Percentiles rank a stretch among this genome's conserved stretches.
These are phyloP conservation scores for Flexamia atlantica DNA, from an alignment of 2,888 invertebrate genomes.

Conservation along the genomic window DNA sequence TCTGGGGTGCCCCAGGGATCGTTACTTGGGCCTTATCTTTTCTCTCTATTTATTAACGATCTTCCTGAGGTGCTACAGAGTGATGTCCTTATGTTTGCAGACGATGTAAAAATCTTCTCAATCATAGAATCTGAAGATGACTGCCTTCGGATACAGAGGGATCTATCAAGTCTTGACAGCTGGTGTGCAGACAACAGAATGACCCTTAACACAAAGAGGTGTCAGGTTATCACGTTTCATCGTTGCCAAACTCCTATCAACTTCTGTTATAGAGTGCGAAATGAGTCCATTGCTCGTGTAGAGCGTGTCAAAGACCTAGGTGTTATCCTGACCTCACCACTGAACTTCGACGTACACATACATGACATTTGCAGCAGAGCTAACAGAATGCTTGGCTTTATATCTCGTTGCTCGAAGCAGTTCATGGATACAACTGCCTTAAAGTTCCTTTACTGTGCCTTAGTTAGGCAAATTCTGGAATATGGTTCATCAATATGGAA, in stretches of 20 bases:
- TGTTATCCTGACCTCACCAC: background rate
- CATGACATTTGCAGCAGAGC: background rate
- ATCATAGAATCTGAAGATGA: background rate
- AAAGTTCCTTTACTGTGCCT: constrained; percentile 42
- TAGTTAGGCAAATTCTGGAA: constrained; percentile 26
- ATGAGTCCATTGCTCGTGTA: background rate
- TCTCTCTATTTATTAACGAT: constrained; percentile 28
- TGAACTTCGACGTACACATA: too few species aligned
- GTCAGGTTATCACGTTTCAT: constrained; percentile 19
- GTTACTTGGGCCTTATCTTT: constrained; percentile 7
- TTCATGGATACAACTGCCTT: background rate
- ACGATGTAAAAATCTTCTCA: constrained; percentile 24
- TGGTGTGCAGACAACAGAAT: background rate
- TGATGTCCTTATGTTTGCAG: constrained; percentile 35
- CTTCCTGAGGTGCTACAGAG: background rate
- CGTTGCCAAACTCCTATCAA: background rate
- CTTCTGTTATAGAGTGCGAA: background rate
- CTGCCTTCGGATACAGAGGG: constrained; percentile 2
- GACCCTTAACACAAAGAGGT: background rate
- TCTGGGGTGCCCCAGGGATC: constrained; percentile 11
- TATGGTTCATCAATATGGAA: constrained; percentile 48
- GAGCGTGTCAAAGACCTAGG: constrained; percentile 26
- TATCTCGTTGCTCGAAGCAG: background rate
- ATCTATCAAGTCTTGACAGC: background rate
- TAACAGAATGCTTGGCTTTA: constrained; percentile 38